These are phyloP conservation scores for Menidia menidia DNA, from an alignment of 2,797 vertebrate genomes.

Conservation along the genomic window DNA sequence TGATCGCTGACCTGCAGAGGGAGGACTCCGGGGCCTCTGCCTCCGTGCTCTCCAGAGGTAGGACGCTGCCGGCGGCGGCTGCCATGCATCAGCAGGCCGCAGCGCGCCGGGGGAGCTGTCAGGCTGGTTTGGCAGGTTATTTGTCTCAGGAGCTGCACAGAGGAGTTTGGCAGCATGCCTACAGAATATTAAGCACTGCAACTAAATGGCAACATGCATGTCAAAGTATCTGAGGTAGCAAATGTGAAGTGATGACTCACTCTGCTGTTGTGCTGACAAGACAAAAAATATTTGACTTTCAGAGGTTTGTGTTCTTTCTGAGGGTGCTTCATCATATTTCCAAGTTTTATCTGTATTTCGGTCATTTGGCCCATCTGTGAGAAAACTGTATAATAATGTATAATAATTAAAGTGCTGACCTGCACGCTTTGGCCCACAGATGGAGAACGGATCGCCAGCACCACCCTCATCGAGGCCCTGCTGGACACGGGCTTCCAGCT, in stretches of 20 bases:
- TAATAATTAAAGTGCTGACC: not conserved
- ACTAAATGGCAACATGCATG: no score
- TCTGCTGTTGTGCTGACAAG: no score
- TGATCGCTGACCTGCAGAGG: conserved; percentile 85
- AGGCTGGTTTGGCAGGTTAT: conserved; percentile 15
- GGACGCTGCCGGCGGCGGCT: not conserved
- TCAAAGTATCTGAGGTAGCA: no score
- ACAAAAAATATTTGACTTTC: not conserved
- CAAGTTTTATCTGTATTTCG: not conserved
- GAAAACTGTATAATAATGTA: not conserved
- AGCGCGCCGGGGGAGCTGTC: conserved; percentile 12
- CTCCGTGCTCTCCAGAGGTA: conserved; percentile 83
- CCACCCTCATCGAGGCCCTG: conserved; percentile 85
- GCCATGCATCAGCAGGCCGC: not conserved
- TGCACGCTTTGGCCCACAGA: conserved; percentile 75
- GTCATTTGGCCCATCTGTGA: not conserved
- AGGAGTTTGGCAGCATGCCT: conserved; percentile 1
- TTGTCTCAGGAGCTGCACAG: not conserved
- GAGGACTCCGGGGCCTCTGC: conserved; percentile 88
- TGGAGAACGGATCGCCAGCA: conserved; percentile 82
- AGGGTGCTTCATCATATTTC: not conserved
- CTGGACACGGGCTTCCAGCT: conserved; percentile 90
- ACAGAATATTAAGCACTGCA: not conserved
- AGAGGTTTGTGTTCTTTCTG: not conserved
- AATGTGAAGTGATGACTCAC: no score